Evolutionary conservation across 2,113 vertebrate species (phyloP), one percentile per base, ranked within the genome.

Genomic region (Egretta garzetta): DNA sequence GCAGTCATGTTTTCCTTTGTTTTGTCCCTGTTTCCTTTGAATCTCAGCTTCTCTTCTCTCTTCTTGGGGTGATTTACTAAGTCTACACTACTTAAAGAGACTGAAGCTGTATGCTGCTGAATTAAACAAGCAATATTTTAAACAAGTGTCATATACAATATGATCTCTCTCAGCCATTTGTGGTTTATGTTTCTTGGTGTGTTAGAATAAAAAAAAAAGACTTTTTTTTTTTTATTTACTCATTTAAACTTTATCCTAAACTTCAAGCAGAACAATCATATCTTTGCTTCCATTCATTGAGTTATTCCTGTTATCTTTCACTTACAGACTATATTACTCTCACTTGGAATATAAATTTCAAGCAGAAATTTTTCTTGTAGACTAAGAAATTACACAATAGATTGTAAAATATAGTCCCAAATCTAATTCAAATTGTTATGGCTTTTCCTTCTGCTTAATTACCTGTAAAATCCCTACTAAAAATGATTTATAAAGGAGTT

Each of bases 401-500:
- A n/a, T 86, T 81, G 47, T 95, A 90, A 95, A 96, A 94, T 74
- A 82, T 9, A 72, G 56, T 74, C 72, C 14, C 47, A 96, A 90
- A 93, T 94, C 43, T 60, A 87, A 92, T 76, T 91, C 53, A 75
- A 77, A 88, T 83, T 90, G 43, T 60, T 88, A 55, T 80, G 80
- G 5, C 32, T 92, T 94, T 93, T 55, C 28, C 72, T 26, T 86
- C 33, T 76, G 17, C 39, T 91, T 95, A 93, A 95, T 94, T 94
- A 90, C 90, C 87, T 93, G 80, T 52, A 70, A 79, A 5, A 82
- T 16, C 39, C 16, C 22, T 88, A 88, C 63, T 95, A 93, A 95
- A 97, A 95, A 67, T 86, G 68, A 96, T 97, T 97, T 97, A 90
- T 63, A 79, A 73, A 68, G n/a, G 43, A 80, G 49, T 80, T 84